These are phyloP conservation scores for Orthosia gothica DNA, from an alignment of 2,888 invertebrate genomes.

Conservation along the genomic window DNA sequence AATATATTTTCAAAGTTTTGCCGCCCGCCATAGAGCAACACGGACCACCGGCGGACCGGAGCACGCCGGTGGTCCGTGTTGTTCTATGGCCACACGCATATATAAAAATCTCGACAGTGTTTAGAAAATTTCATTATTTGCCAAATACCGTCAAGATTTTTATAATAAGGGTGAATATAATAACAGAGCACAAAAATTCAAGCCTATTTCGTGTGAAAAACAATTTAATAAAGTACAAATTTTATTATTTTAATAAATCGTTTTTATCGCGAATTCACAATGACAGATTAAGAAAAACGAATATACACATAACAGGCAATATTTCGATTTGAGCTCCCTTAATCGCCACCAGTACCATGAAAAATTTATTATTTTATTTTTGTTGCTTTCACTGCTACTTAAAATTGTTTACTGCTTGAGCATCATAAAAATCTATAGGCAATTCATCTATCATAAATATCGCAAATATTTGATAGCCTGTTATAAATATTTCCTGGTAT, in stretches of 20 bases:
- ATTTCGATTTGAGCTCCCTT: conserved; percentile 40
- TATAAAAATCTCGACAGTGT: too few species aligned
- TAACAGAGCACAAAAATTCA: background rate
- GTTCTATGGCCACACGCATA: too few species aligned
- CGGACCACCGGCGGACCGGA: too few species aligned
- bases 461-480: too few species aligned
- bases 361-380: conserved; percentile 57
- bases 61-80: too few species aligned
- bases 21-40: too few species aligned
- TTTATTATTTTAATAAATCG: background rate
- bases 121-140: too few species aligned
- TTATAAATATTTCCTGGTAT: too few species aligned
- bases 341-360: conserved; percentile 47
- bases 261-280: conserved; percentile 23
- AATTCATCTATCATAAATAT: too few species aligned
- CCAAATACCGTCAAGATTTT: too few species aligned
- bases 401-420: conserved; percentile 63
- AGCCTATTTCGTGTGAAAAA: background rate
- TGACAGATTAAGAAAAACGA: background rate
- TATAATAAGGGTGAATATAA: too few species aligned
- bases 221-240: background rate
- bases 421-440: too few species aligned
- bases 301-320: conserved; percentile 28
- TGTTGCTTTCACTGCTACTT: conserved; percentile 46
- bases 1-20: background rate